phyloP scores from a whole-genome alignment of 2,888 invertebrate species.

The Cerastis leucographa region DNA sequence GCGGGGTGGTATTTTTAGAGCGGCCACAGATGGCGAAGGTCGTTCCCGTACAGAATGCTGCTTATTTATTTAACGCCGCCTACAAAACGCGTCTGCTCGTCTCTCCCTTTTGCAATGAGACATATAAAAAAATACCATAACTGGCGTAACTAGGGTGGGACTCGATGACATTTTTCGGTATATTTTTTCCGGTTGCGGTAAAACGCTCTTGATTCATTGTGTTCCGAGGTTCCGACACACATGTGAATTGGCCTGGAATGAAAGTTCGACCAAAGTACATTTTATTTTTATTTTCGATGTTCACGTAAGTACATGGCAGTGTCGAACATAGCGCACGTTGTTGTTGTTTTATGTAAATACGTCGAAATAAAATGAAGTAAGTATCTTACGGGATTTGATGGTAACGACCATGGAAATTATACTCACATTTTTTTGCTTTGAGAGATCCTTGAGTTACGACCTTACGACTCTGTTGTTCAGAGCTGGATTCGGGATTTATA shows the following conservation, averaged over 20 bases:
- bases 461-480: constrained; percentile 56
- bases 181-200: constrained; percentile 53
- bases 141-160: constrained; percentile 45
- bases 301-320: not conserved
- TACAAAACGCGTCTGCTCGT: constrained; percentile 75
- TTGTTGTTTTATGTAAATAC: constrained; percentile 48
- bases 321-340: constrained; percentile 20
- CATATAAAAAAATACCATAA: constrained; percentile 64
- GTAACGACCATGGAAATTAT: constrained; percentile 43
- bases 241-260: constrained; percentile 58
- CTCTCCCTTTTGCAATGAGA: constrained; percentile 73
- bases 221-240: constrained; percentile 46
- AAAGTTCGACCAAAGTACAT: constrained; percentile 47
- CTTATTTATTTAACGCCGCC: constrained; percentile 85
- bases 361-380: constrained; percentile 51
- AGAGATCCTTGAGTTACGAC: constrained; percentile 56
- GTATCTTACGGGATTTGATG: constrained; percentile 46
- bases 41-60: constrained; percentile 80
- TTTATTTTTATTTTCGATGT: constrained; percentile 40
- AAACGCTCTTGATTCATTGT: constrained; percentile 53
- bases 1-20: constrained; percentile 82
- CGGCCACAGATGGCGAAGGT: constrained; percentile 86
- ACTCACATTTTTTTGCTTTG: constrained; percentile 37
- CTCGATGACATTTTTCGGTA: constrained; percentile 62
- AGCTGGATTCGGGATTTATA: constrained; percentile 52